These are phyloP conservation scores for Bembecia ichneumoniformis DNA, from an alignment of 2,888 invertebrate genomes.

Conservation along the genomic window DNA sequence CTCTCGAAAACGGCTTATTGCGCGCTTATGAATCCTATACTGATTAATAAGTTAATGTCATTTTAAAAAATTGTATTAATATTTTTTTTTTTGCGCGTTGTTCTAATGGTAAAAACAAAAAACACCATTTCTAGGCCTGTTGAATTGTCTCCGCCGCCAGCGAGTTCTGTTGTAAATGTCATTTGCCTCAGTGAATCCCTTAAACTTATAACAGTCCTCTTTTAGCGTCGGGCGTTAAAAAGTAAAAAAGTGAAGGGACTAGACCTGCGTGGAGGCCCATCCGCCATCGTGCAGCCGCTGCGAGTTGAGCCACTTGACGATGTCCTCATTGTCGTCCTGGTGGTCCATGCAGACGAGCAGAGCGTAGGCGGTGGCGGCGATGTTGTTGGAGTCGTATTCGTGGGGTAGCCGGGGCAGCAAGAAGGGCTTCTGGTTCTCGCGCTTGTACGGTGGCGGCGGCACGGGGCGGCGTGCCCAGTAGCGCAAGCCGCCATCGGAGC, in stretches of 20 bases:
- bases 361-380: constrained; percentile 94
- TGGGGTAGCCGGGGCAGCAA: constrained; percentile 89
- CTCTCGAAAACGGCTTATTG: too few species aligned
- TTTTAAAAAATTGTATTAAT: too few species aligned
- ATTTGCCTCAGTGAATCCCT: too few species aligned
- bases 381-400: constrained; percentile 90
- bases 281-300: constrained; percentile 90
- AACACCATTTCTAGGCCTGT: too few species aligned
- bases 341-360: constrained; percentile 89
- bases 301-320: constrained; percentile 92
- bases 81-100: too few species aligned
- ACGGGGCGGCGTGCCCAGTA: constrained; percentile 89
- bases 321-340: constrained; percentile 87
- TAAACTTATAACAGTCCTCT: too few species aligned
- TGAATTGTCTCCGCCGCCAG: too few species aligned
- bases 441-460: constrained; percentile 85
- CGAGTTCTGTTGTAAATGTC: too few species aligned
- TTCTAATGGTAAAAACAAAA: too few species aligned
- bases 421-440: constrained; percentile 94
- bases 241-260: not conserved
- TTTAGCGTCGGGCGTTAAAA: too few species aligned
- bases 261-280: constrained; percentile 87
- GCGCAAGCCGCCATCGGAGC: constrained; percentile 82
- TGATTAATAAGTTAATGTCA: too few species aligned
- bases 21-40: too few species aligned